Evolutionary conservation across 2,888 invertebrate genomes (phyloP).

Genomic region (Quadroppia sp.): DNA sequence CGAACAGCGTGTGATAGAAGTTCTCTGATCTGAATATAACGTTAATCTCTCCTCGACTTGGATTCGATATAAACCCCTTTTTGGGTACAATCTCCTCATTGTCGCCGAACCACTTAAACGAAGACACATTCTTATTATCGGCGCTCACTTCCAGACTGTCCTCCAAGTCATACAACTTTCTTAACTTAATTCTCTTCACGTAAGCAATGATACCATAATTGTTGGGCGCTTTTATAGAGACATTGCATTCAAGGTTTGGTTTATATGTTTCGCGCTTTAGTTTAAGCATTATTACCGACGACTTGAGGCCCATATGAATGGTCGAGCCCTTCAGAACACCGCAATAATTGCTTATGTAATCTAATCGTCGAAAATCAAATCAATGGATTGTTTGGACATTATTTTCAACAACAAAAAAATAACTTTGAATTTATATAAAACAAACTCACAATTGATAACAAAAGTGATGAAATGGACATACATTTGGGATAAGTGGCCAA

Average conservation of each 20-base stretch:
- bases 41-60: slow-evolving; percentile 9
- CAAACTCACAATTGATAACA: slow-evolving; percentile 22
- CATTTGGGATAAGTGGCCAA: slow-evolving; percentile 27
- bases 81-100: slow-evolving; percentile 36
- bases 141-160: slow-evolving; percentile 34
- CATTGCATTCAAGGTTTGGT: slow-evolving; percentile 37
- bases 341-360: slow-evolving; percentile 41
- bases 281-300: slow-evolving; percentile 33
- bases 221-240: slow-evolving; percentile 31
- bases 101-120: slow-evolving; percentile 26
- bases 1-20: background rate
- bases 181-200: slow-evolving; percentile 34
- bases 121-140: slow-evolving; percentile 35
- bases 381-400: background rate
- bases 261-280: slow-evolving; percentile 39
- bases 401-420: no score
- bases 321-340: slow-evolving; percentile 2
- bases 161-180: background rate
- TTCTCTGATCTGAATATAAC: slow-evolving; percentile 36
- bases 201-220: slow-evolving; percentile 39
- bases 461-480: slow-evolving; percentile 13
- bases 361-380: slow-evolving; percentile 6
- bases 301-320: background rate
- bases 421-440: background rate
- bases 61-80: slow-evolving; percentile 14